Base-by-base conservation (phyloP, 2,888 invertebrate species). In the Prosopocoilus inquinatus region DNA sequence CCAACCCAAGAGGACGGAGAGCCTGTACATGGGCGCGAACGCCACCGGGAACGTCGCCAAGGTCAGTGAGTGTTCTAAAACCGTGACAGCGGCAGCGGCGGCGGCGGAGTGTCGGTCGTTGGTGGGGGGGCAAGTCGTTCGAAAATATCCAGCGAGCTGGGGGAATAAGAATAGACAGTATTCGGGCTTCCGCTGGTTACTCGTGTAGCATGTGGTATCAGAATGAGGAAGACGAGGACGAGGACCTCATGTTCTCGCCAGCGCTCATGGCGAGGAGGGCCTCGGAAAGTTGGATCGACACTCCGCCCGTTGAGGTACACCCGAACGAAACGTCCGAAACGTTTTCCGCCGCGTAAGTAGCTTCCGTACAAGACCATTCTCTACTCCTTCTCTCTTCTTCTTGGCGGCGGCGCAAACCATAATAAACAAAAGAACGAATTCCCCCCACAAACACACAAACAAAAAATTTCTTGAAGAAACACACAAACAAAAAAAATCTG, bases 1-100 rank as follows among this genome's bases (percentile, higher is more conserved):
- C 70, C 91, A 93, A 76, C 94, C 94, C 56, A 94, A 94, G 78
- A 84, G 94, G 70, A 94, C 94, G 61, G 94, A 94, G 79, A 94
- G 94, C 75, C 82, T 94, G 68, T 94, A 88, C 78, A 86, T 92
- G 68, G 84, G 85, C 47, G 80, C 78, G 60, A 47, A 41, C 41
- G 12, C 11, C 34, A 15, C 38, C 9, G 53, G 53, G 48, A 47
- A 47, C 20, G 48, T 48, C 15, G 34, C 11, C 5, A 53, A 53
- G 48, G 53, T 53, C 9, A 48, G 53, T 53, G 41, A 41, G 15
- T 41, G 16, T 41, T 41, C 16, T 41, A 16, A 9, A 41, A 11
- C n/a, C 15, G 16, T 41, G 41, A 41, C 41, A 15, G 41, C 9
- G 12, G 39, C 3, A 3, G 39, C 39, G 35, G n/a, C 38, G 38